Percentiles rank a stretch among this genome's conserved stretches.
These are phyloP conservation scores for Colletes latitarsis DNA, from an alignment of 1,140 invertebrate genomes.

Conservation along the genomic window DNA sequence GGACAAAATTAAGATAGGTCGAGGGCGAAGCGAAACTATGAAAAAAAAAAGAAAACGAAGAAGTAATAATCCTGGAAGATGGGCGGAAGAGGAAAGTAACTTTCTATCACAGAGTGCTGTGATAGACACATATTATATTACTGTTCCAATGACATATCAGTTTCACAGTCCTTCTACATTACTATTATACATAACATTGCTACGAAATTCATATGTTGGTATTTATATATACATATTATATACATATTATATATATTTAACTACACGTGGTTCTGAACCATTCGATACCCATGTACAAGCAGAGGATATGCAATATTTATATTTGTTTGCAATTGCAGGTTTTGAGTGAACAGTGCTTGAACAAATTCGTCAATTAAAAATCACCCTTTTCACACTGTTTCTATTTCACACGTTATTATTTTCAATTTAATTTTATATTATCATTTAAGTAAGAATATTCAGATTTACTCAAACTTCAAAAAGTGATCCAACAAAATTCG, in stretches of 20 bases:
- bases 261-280: slow-evolving; percentile 48
- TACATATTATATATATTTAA: slow-evolving; percentile 65
- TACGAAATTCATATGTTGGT: slow-evolving; percentile 67
- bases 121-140: slow-evolving; percentile 67
- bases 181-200: slow-evolving; percentile 42
- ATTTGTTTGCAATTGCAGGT: not conserved
- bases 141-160: slow-evolving; percentile 73
- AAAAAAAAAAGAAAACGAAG: not conserved
- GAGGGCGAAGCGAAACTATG: slow-evolving; percentile 44
- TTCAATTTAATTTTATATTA: too few relatives aligned
- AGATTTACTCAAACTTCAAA: too few relatives aligned
- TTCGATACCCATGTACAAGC: slow-evolving; percentile 15
- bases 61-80: slow-evolving; percentile 11
- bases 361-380: too few relatives aligned
- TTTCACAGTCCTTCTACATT: slow-evolving; percentile 63
- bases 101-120: slow-evolving; percentile 74
- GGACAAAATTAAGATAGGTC: slow-evolving; percentile 39
- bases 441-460: too few relatives aligned
- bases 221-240: slow-evolving; percentile 57
- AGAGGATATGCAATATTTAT: not conserved
- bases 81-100: slow-evolving; percentile 46
- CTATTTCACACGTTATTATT: too few relatives aligned
- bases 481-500: too few relatives aligned
- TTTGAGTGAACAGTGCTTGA: not conserved
- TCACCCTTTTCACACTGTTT: too few relatives aligned